Conservation (phyloP, 2,113 vertebrate genomes). For the Carassius carassius region DNA sequence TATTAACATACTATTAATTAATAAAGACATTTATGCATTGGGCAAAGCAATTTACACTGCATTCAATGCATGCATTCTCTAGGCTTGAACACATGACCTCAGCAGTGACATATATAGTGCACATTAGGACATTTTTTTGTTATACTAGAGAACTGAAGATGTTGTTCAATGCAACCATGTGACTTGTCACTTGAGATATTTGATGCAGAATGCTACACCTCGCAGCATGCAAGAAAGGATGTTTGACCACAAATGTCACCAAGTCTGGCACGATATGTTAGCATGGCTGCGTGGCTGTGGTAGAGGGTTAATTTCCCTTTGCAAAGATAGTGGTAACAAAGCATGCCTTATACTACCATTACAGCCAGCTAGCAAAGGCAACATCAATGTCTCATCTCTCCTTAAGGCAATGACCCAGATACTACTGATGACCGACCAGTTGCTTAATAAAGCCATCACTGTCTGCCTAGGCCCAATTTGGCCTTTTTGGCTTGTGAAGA, state of each 20-base stretch:
- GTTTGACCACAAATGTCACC: constrained; percentile 48
- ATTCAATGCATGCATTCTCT: neutral
- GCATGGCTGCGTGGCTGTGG: constrained; percentile 4
- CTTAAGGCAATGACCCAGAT: neutral
- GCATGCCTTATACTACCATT: constrained; percentile 3
- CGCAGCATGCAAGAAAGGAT: constrained; percentile 38
- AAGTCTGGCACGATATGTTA: constrained; percentile 23
- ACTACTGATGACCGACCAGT: neutral
- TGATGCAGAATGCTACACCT: neutral
- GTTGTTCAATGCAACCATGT: neutral
- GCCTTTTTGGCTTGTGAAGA: neutral
- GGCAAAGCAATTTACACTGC: neutral
- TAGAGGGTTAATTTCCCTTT: constrained; percentile 36
- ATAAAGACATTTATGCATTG: neutral
- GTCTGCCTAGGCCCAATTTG: neutral
- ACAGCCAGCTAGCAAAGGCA: constrained; percentile 1
- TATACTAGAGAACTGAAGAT: neutral
- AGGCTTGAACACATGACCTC: neutral
- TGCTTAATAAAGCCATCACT: constrained; percentile 31
- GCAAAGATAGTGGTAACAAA: constrained; percentile 7
- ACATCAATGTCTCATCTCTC: constrained; percentile 20
- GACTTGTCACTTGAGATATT: neutral
- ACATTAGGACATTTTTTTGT: neutral
- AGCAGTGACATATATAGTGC: neutral
- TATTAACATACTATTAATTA: neutral